phyloP scores from a whole-genome alignment of 2,113 vertebrate genomes.

The Bujurquina vittata region DNA sequence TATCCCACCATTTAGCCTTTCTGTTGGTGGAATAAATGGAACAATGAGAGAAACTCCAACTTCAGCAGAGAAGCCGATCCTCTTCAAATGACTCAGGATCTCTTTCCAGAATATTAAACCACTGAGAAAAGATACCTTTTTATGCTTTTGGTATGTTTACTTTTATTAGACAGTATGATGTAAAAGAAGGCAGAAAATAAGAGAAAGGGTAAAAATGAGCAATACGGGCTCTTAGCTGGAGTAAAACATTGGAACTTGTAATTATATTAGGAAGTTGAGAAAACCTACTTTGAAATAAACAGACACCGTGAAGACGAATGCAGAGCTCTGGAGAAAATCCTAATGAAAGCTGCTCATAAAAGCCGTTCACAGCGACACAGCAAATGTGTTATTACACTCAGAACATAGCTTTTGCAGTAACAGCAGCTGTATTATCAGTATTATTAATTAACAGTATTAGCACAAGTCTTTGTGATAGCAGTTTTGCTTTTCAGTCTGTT shows the following conservation, averaged over 20 bases:
- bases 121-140: neutral
- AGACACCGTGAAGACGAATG: neutral
- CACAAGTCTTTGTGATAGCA: constrained; percentile 18
- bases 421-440: constrained; percentile 4
- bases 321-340: neutral
- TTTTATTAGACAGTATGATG: neutral
- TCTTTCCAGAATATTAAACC: neutral
- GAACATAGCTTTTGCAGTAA: neutral
- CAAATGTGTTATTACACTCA: neutral
- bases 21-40: constrained; percentile 31
- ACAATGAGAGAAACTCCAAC: constrained; percentile 42
- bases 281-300: neutral
- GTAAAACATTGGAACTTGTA: neutral
- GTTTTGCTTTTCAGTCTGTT: constrained; percentile 53
- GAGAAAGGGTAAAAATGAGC: neutral
- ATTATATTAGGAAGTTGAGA: neutral
- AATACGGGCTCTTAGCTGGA: neutral
- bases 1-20: constrained; percentile 63
- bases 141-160: neutral
- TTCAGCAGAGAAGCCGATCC: neutral
- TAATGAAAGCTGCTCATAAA: neutral
- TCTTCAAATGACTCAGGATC: neutral
- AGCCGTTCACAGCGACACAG: neutral
- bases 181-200: neutral
- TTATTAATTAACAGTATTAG: constrained; percentile 30